A percentile compares a stretch with the other conserved stretches of the same genome.
These are phyloP conservation scores for Galago senegalensis DNA, from an alignment of 2,797 vertebrate species.

Conservation along the genomic window DNA sequence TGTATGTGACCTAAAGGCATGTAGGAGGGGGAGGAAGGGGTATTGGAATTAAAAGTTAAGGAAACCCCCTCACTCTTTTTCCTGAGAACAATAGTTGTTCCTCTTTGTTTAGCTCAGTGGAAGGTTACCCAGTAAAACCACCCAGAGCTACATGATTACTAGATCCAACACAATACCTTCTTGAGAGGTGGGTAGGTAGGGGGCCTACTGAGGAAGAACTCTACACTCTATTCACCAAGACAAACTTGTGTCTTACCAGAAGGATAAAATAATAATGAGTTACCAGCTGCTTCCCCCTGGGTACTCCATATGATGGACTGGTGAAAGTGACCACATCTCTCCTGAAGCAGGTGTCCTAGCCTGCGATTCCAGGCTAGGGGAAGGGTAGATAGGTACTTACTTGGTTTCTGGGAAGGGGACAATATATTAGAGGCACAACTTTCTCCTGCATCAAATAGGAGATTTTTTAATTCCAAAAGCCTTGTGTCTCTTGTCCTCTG, in stretches of 20 bases:
- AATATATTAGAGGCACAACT: neutral
- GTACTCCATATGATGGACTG: neutral
- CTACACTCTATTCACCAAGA: neutral
- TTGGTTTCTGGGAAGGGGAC: constrained; percentile 7
- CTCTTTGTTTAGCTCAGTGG: neutral
- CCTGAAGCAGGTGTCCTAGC: neutral
- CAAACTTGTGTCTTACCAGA: neutral
- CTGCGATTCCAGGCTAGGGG: neutral
- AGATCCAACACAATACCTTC: neutral
- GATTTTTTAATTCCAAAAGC: neutral
- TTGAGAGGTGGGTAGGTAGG: neutral
- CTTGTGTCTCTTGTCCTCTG: neutral
- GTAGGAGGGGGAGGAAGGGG: too few species aligned
- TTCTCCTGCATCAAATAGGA: neutral
- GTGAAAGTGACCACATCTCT: neutral
- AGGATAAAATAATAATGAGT: neutral
- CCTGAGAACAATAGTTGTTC: neutral
- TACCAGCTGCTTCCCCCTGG: rapidly evolving
- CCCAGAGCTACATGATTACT: neutral
- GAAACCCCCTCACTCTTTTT: neutral
- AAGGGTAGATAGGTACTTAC: neutral
- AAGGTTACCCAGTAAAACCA: neutral
- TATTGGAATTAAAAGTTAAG: neutral
- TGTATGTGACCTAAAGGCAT: neutral
- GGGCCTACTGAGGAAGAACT: neutral